Evolutionary conservation across 2,888 invertebrate genomes (phyloP).

Genomic region (Leucophenga maculata): DNA sequence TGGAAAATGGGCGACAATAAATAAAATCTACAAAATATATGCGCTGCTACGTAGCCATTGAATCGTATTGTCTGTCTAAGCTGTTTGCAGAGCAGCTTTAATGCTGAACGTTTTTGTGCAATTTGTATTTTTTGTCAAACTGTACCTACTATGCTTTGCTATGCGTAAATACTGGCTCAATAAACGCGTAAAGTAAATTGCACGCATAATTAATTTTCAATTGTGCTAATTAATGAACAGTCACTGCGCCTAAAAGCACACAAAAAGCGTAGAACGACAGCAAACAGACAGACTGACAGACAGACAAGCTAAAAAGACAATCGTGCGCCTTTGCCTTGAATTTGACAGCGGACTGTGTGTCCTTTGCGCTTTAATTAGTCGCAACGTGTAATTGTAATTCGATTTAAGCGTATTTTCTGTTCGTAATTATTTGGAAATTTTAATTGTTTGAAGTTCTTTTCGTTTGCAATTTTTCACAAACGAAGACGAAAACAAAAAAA

Average conservation of each 20-base stretch:
- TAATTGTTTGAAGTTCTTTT: slow-evolving; percentile 18
- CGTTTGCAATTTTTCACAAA: neutral
- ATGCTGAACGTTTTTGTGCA: slow-evolving; percentile 22
- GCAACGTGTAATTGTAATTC: slow-evolving; percentile 52
- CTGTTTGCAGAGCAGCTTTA: slow-evolving; percentile 13
- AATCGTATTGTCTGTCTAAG: neutral
- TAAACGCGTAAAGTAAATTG: slow-evolving; percentile 64
- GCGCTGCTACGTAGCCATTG: neutral
- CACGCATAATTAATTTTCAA: slow-evolving; percentile 68
- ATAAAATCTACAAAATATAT: slow-evolving; percentile 19
- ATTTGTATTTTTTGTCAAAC: slow-evolving; percentile 32
- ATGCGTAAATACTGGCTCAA: slow-evolving; percentile 10
- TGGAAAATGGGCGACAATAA: slow-evolving; percentile 8
- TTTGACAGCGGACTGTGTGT: slow-evolving; percentile 8
- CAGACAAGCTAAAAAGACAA: slow-evolving; percentile 37
- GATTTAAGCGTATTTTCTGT: slow-evolving; percentile 33
- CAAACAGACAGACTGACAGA: too few relatives aligned
- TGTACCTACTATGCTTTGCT: slow-evolving; percentile 6
- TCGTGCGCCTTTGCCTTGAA: neutral
- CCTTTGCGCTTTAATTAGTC: slow-evolving; percentile 31
- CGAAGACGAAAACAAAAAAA: too few relatives aligned
- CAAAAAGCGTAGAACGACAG: too few relatives aligned
- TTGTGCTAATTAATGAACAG: slow-evolving; percentile 65
- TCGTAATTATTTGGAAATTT: slow-evolving; percentile 20
- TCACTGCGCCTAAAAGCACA: slow-evolving; percentile 30